A percentile compares a stretch with the other conserved stretches of the same genome.
These are phyloP conservation scores for Megaustenia siamemsis DNA, from an alignment of 2,888 invertebrate genomes.

Conservation along the genomic window DNA sequence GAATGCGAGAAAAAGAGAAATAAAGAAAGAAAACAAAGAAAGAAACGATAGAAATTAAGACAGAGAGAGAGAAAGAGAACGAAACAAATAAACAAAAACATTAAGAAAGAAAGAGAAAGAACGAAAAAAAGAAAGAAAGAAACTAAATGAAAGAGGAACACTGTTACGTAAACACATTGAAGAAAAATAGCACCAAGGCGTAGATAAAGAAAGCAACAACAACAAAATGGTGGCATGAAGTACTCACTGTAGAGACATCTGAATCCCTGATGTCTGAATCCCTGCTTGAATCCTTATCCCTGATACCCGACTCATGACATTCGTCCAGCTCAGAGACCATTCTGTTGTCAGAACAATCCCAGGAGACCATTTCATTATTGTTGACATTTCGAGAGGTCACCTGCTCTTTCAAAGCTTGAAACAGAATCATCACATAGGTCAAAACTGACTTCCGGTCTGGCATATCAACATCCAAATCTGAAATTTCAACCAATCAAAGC, in stretches of 20 bases:
- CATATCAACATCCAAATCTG: constrained; percentile 92
- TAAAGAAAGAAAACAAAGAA: no score
- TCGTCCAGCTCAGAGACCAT: constrained; percentile 27
- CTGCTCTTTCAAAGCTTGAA: constrained; percentile 85
- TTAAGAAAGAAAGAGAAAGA: not conserved
- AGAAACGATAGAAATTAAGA: not conserved
- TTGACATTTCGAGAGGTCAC: constrained; percentile 49
- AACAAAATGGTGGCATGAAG: no score
- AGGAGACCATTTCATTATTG: constrained; percentile 4
- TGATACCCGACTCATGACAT: no score
- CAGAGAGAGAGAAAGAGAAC: not conserved
- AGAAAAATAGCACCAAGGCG: no score
- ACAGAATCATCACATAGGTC: constrained; percentile 97
- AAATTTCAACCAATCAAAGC: no score
- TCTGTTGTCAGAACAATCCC: constrained; percentile 2
- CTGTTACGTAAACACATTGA: no score
- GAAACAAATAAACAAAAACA: not conserved
- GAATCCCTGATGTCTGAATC: constrained; percentile 38
- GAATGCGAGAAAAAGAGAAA: no score
- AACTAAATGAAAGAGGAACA: not conserved
- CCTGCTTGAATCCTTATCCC: not conserved
- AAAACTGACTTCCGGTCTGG: constrained; percentile 96
- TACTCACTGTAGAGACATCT: no score
- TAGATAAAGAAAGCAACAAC: no score
- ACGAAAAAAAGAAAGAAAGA: not conserved